phyloP scores from a whole-genome alignment of 2,888 invertebrate species.

The Ennomos erosarius region DNA sequence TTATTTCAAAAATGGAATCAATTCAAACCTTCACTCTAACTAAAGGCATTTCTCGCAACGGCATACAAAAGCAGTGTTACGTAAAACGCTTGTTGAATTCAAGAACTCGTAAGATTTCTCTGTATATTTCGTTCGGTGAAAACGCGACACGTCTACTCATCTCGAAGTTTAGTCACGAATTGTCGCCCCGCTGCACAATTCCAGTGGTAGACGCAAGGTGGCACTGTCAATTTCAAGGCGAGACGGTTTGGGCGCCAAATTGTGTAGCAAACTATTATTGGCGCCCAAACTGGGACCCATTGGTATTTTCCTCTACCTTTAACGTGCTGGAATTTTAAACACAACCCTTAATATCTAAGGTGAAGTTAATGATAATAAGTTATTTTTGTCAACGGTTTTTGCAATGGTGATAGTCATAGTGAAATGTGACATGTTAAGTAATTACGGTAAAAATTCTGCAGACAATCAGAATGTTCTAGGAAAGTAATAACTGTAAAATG shows the following conservation, averaged over 20 bases:
- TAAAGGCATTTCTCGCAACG: conserved; percentile 18
- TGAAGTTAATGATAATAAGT: too few relatives aligned
- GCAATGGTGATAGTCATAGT: too few relatives aligned
- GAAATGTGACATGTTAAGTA: too few relatives aligned
- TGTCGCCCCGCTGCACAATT: conserved; percentile 61
- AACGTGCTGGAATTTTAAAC: conserved; percentile 37
- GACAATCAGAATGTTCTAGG: too few relatives aligned
- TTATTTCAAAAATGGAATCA: conserved; percentile 14
- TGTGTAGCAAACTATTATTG: conserved; percentile 50
- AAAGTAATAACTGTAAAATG: too few relatives aligned
- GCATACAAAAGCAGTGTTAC: conserved; percentile 36
- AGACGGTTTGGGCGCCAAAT: conserved; percentile 44
- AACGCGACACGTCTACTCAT: conserved; percentile 65
- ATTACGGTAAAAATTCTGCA: too few relatives aligned
- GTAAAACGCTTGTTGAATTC: conserved; percentile 39
- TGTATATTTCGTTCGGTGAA: conserved; percentile 63
- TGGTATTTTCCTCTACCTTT: conserved; percentile 21
- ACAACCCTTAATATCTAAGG: background rate
- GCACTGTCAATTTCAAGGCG: conserved; percentile 73
- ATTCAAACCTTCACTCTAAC: conserved; percentile 17
- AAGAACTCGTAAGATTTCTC: conserved; percentile 48
- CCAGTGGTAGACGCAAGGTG: conserved; percentile 62
- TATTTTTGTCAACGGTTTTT: too few relatives aligned
- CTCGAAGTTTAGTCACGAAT: conserved; percentile 71
- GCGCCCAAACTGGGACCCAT: conserved; percentile 61